A percentile compares a stretch with the other conserved stretches of the same genome.
phyloP scores from a whole-genome alignment of 2,888 invertebrate species.

The Cataglyphis cursor region DNA sequence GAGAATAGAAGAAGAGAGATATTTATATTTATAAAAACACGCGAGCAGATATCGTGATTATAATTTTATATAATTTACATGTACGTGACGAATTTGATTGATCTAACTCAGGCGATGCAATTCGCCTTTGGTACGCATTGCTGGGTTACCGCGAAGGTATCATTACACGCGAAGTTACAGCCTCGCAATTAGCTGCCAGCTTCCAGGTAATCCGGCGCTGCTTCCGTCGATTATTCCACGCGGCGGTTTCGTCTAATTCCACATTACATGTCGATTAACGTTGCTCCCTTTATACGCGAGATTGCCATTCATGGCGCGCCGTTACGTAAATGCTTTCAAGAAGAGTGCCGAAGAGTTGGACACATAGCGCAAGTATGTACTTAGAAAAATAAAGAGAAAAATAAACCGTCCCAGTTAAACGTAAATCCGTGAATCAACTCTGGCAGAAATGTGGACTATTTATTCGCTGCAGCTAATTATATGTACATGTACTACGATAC shows the following conservation, averaged over 20 bases:
- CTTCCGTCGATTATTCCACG: constrained; percentile 48
- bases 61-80: not conserved
- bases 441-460: not conserved
- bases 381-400: not conserved
- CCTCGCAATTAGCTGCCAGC: constrained; percentile 57
- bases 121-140: constrained; percentile 44
- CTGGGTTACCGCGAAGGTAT: constrained; percentile 47
- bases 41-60: not conserved
- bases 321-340: constrained; percentile 12
- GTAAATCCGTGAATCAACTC: not conserved
- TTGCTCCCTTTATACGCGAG: constrained; percentile 24
- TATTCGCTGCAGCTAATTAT: not conserved
- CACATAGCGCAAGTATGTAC: not conserved
- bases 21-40: not conserved
- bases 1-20: not conserved
- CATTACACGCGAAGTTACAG: constrained; percentile 56
- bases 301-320: constrained; percentile 20
- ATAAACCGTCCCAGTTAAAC: not conserved
- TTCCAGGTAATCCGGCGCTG: constrained; percentile 50
- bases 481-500: not conserved
- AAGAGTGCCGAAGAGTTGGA: not conserved
- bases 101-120: constrained; percentile 41
- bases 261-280: constrained; percentile 48
- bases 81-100: constrained; percentile 43
- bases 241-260: constrained; percentile 49